Evolutionary conservation across 2,888 invertebrate genomes (phyloP).

Genomic region (Hirtodrosophila confusa): DNA sequence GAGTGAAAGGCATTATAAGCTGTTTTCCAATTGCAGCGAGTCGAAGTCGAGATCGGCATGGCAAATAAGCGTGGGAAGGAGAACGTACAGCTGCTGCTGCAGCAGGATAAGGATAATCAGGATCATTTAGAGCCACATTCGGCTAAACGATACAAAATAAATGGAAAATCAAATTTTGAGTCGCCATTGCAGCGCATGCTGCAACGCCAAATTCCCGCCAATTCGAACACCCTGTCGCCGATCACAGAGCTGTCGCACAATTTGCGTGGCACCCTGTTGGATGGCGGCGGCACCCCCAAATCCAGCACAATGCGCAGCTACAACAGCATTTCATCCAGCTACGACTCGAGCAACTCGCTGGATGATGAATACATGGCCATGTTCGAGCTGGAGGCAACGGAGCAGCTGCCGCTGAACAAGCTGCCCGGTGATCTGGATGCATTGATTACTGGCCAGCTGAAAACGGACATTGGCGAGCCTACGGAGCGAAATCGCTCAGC

Average conservation of each 20-base stretch:
- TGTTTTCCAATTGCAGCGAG: slow-evolving; percentile 2
- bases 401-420: slow-evolving; percentile 15
- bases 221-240: slow-evolving; percentile 50
- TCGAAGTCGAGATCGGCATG: slow-evolving; percentile 19
- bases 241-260: slow-evolving; percentile 62
- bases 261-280: slow-evolving; percentile 41
- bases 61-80: slow-evolving; percentile 38
- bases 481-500: slow-evolving; percentile 68
- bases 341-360: slow-evolving; percentile 85
- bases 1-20: too few species aligned
- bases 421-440: slow-evolving; percentile 86
- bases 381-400: slow-evolving; percentile 85
- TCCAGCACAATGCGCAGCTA: slow-evolving; percentile 81
- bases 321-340: slow-evolving; percentile 84
- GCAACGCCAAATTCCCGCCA: slow-evolving; percentile 36
- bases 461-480: slow-evolving; percentile 47
- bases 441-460: slow-evolving; percentile 86
- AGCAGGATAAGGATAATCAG: neutral
- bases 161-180: slow-evolving; percentile 3
- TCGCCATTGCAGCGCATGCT: slow-evolving; percentile 56
- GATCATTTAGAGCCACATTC: slow-evolving; percentile 17
- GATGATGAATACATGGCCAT: slow-evolving; percentile 87
- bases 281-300: slow-evolving; percentile 53
- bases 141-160: slow-evolving; percentile 51
- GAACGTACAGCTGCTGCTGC: neutral